A percentile compares a stretch with the other conserved stretches of the same genome.
phyloP scores from a whole-genome alignment of 2,113 vertebrate species.

The Neodon shergylaensis region DNA sequence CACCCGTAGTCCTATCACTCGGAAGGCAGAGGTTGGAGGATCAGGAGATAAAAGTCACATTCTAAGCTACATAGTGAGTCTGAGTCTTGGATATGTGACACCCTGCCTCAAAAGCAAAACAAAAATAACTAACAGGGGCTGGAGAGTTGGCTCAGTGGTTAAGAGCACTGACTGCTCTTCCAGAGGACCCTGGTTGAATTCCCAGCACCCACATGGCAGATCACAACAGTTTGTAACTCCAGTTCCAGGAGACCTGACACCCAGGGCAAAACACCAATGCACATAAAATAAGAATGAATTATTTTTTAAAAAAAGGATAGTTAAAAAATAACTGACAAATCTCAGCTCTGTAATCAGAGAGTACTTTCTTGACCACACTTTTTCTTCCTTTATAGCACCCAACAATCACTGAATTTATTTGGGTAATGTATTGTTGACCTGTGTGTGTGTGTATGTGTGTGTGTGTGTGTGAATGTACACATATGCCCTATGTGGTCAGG shows the following conservation, averaged over 20 bases:
- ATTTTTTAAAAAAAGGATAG: no score
- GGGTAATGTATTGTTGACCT: not conserved
- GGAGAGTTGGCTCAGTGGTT: no score
- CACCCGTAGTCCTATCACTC: no score
- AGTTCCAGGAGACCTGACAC: no score
- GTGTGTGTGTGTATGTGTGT: not conserved
- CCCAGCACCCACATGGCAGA: no score
- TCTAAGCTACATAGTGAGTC: not conserved
- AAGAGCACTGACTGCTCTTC: no score
- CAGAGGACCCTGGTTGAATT: no score
- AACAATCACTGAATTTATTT: constrained; percentile 5
- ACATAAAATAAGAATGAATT: no score
- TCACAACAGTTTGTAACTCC: no score
- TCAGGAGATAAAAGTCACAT: not conserved
- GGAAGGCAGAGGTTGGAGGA: not conserved
- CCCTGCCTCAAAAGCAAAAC: not conserved
- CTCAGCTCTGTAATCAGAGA: not conserved
- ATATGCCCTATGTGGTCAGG: not conserved
- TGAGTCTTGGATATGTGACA: not conserved
- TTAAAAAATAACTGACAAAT: not conserved
- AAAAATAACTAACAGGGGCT: not conserved
- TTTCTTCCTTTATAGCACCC: not conserved
- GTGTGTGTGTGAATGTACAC: not conserved
- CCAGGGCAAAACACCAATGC: no score
- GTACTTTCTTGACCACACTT: not conserved